A percentile compares a stretch with the other conserved stretches of the same genome.
Evolutionary conservation across 2,797 vertebrate genomes (phyloP).

Genomic region (Cirrhinus mrigala): DNA sequence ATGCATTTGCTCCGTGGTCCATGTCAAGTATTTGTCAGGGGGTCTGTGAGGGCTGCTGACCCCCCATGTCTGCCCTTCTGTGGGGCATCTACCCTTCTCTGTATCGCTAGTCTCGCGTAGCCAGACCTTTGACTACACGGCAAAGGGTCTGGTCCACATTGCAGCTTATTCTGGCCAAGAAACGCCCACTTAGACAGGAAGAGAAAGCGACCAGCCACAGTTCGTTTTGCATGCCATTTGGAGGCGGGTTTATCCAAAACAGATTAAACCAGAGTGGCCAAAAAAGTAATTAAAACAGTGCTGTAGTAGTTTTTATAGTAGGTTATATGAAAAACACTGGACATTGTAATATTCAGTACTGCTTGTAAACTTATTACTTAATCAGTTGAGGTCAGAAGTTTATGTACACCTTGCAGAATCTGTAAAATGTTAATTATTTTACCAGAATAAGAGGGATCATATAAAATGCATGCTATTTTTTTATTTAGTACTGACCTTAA

Average conservation of each 20-base stretch:
- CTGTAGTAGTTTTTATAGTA: background rate
- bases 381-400: background rate
- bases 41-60: slow-evolving; percentile 64
- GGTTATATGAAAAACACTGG: background rate
- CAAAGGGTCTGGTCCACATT: slow-evolving; percentile 28
- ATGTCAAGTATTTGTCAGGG: slow-evolving; percentile 65
- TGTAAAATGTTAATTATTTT: no score
- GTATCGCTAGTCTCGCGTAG: slow-evolving; percentile 56
- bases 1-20: slow-evolving; percentile 65
- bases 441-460: no score
- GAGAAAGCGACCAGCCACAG: slow-evolving; percentile 6
- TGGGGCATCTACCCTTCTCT: slow-evolving; percentile 41
- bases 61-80: slow-evolving; percentile 59
- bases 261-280: background rate
- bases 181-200: slow-evolving; percentile 29
- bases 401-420: no score
- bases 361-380: background rate
- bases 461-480: no score
- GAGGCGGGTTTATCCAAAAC: slow-evolving; percentile 13
- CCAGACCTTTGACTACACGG: slow-evolving; percentile 58
- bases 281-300: background rate
- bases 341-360: background rate
- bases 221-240: slow-evolving; percentile 20
- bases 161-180: slow-evolving; percentile 32
- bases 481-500: no score